Conservation (phyloP, 2,797 vertebrate genomes). For the Microhierax caerulescens region DNA sequence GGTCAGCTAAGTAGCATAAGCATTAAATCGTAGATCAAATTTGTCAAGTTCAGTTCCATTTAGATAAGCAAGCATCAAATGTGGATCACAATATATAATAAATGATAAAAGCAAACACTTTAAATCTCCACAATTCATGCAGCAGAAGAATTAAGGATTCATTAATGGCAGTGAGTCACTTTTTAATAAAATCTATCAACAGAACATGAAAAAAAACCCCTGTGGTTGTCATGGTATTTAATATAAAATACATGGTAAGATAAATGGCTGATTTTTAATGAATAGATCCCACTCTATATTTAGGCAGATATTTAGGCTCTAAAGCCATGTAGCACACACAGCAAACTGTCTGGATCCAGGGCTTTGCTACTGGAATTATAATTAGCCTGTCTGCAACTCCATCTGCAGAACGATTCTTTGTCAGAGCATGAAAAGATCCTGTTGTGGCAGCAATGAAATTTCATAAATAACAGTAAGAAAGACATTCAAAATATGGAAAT, state of each 20-base stretch:
- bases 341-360: neutral
- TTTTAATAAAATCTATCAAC: conserved; percentile 3
- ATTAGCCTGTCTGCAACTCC: neutral
- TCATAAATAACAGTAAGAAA: neutral
- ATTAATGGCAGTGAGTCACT: neutral
- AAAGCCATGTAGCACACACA: neutral
- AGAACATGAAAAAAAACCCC: neutral
- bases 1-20: neutral
- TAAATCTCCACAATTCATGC: neutral
- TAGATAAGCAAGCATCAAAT: neutral
- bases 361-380: neutral
- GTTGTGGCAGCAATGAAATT: neutral
- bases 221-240: neutral
- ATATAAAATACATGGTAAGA: neutral
- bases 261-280: conserved; percentile 5
- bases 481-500: neutral
- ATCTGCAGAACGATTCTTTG: neutral
- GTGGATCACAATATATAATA: neutral
- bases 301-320: neutral
- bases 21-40: neutral
- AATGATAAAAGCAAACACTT: neutral
- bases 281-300: neutral
- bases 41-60: neutral
- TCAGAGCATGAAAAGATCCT: neutral
- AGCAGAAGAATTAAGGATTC: neutral